Conservation (phyloP, 2,797 vertebrate species). For the Neosilurus hyrtlii region DNA sequence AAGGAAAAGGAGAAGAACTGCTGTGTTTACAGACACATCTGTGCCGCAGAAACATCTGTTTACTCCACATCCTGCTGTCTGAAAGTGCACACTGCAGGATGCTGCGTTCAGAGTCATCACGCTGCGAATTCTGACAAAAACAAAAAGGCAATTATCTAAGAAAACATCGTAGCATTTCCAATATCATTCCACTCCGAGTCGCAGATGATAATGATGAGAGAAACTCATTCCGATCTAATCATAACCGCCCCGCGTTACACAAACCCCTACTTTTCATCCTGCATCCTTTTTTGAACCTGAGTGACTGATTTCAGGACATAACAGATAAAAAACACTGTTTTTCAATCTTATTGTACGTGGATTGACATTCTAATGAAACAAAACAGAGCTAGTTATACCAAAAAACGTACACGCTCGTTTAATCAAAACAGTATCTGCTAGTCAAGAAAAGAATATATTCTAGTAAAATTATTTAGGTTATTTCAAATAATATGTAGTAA, state of each 20-base stretch:
- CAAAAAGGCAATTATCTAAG: slow-evolving; percentile 35
- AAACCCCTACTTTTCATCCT: not conserved
- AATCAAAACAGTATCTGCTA: not conserved
- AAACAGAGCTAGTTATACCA: not conserved
- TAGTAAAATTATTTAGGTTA: not conserved
- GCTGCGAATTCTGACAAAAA: slow-evolving; percentile 22
- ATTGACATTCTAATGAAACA: not conserved
- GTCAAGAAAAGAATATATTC: not conserved
- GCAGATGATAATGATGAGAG: slow-evolving; percentile 20
- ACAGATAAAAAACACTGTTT: not conserved
- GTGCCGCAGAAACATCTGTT: slow-evolving; percentile 30
- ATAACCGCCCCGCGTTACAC: not conserved
- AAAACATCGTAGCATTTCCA: not conserved
- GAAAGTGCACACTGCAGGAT: slow-evolving; percentile 27
- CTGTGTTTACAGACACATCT: slow-evolving; percentile 33
- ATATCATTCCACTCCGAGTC: not conserved
- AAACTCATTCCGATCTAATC: not conserved
- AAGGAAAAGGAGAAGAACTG: not conserved
- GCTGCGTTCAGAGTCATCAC: slow-evolving; percentile 28
- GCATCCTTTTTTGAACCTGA: not conserved
- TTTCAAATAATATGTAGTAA: no score
- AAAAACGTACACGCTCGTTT: not conserved
- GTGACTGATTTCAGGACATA: not conserved
- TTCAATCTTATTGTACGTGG: not conserved
- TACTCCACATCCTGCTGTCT: slow-evolving; percentile 18